Percentiles rank a stretch among this genome's conserved stretches.
phyloP scores from a whole-genome alignment of 2,888 invertebrate genomes.

The Elysia crispata region DNA sequence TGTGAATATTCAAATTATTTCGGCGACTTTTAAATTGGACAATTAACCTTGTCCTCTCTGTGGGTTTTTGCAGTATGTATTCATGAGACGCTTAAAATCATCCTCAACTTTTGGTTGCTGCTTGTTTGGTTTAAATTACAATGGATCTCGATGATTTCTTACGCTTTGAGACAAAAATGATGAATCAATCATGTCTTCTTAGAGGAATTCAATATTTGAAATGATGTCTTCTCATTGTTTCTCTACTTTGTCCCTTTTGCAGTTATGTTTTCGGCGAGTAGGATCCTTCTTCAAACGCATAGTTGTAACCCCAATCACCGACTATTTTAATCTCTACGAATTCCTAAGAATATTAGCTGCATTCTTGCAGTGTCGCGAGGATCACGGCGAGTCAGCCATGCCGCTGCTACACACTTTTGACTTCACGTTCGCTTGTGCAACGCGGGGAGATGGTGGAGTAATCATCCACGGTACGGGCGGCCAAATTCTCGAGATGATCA shows the following conservation, averaged over 20 bases:
- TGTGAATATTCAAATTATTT: too few relatives aligned
- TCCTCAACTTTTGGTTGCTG: too few relatives aligned
- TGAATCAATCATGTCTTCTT: not conserved
- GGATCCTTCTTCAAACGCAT: conserved; percentile 84
- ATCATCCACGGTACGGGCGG: conserved; percentile 87
- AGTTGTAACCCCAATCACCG: conserved; percentile 85
- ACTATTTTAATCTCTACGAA: conserved; percentile 89
- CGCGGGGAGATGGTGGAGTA: conserved; percentile 62
- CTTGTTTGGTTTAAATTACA: not conserved
- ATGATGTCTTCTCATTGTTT: not conserved
- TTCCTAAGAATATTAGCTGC: conserved; percentile 89
- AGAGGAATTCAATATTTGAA: not conserved
- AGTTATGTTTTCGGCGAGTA: conserved; percentile 83
- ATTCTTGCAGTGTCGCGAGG: conserved; percentile 81
- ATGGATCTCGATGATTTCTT: not conserved
- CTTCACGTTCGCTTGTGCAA: conserved; percentile 84
- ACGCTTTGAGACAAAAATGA: not conserved
- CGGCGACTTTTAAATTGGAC: too few relatives aligned
- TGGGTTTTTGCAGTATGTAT: not conserved
- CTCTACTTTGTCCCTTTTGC: conserved; percentile 75
- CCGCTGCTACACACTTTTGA: conserved; percentile 76
- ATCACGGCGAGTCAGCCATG: conserved; percentile 61
- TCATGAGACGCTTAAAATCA: not conserved
- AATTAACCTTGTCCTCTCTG: too few relatives aligned
- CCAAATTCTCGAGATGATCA: conserved; percentile 72